Base-by-base conservation (phyloP, 2,797 vertebrate species). In the Trachurus trachurus region DNA sequence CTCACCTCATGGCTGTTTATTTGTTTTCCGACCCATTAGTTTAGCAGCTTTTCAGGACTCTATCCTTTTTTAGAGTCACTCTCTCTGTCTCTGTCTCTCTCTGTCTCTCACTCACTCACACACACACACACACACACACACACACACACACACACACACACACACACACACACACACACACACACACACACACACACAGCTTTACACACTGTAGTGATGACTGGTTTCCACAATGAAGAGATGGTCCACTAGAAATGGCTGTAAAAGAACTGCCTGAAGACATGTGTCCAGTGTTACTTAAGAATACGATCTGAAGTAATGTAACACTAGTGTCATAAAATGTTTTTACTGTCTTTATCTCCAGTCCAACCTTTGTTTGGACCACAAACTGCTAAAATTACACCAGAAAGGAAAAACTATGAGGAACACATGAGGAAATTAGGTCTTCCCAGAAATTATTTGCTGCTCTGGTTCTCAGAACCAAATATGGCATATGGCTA, bases 21-120 rank as follows among this genome's bases (percentile, higher is more conserved):
- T 93, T 92, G 88, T 91, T 92, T 91, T 93, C 87, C 81, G 31
- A 88, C 68, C 84, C 90, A 91, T 94, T 94, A 92, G 86, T 49
- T 84, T 56, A 78, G 85, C 77, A 50, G 76, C 69, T 80, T 80
- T 70, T 82, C 67, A 68, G 71, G 71, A 87, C 80, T 87, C 74
- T 87, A 80, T 90, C 83, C 29, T 40, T n/a, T 19, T 50, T 74
- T 79, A 63, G 54, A 56, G 44, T 56, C 31, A 69, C 47, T 62
- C 42, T 74, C 17, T n/a, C 52, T 7, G 4, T 2, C 53, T 19
- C 31, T 17, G 13, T 40, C 34, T 8, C 45, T 19, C 4, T 59
- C 31, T 70, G 47, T 63, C 49, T 74, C 17, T 52, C 31, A 67
- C 53, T 66, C 49, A 71, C 19, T 17, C 31, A 3, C 34, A 1